Conservation (phyloP, 2,113 vertebrate species). For the Romanogobio albipinnatus region DNA sequence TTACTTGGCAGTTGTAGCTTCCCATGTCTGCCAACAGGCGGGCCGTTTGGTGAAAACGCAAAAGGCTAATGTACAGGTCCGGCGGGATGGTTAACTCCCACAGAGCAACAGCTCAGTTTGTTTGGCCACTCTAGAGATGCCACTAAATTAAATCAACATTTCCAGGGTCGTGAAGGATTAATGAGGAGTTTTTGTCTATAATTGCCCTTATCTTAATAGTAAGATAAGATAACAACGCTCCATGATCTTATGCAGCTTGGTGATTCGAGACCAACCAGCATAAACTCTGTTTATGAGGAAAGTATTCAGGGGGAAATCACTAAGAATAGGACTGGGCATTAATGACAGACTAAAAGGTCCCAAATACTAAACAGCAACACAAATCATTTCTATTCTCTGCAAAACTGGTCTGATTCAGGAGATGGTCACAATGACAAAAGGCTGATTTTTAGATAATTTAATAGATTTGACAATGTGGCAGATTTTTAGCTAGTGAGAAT, state of each 20-base stretch:
- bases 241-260: not conserved
- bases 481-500: constrained; percentile 13
- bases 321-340: no score
- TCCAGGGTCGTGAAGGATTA: constrained; percentile 56
- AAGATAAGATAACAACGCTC: constrained; percentile 56
- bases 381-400: not conserved
- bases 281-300: not conserved
- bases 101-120: constrained; percentile 44
- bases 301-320: not conserved
- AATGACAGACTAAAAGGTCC: not conserved
- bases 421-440: not conserved
- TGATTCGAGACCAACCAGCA: constrained; percentile 8
- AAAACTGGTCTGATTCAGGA: not conserved
- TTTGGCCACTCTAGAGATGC: constrained; percentile 42
- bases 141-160: constrained; percentile 40
- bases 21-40: constrained; percentile 53
- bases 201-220: constrained; percentile 56
- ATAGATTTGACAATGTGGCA: not conserved
- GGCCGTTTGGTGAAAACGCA: constrained; percentile 54
- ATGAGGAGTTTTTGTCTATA: constrained; percentile 54
- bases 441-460: not conserved
- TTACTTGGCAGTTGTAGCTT: constrained; percentile 59
- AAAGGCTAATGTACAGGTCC: constrained; percentile 57
- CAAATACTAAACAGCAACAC: not conserved
- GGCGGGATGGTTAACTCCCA: constrained; percentile 46